Conservation (phyloP, 2,888 invertebrate genomes). For the Glaucopsyche alexis region DNA sequence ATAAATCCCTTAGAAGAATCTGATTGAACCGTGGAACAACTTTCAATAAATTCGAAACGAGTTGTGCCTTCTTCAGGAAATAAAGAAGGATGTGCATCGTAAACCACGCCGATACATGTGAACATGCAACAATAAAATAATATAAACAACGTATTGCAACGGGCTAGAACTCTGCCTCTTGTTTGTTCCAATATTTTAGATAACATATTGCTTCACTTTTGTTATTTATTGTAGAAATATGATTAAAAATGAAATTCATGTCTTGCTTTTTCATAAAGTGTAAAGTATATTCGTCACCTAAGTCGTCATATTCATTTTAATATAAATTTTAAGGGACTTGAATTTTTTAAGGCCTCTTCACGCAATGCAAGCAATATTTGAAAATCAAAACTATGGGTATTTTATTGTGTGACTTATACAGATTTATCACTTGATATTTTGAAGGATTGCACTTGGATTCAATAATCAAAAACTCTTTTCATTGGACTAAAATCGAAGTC, state of each 20-base stretch:
- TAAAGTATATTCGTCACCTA: too few species aligned
- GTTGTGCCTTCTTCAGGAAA: conserved; percentile 51
- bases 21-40: conserved; percentile 41
- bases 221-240: neutral
- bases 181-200: conserved; percentile 15
- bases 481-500: conserved; percentile 19
- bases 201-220: neutral
- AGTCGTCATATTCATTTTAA: too few species aligned
- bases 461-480: conserved; percentile 4
- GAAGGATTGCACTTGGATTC: neutral
- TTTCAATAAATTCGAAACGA: conserved; percentile 49
- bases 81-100: conserved; percentile 66
- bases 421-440: too few species aligned
- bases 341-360: too few species aligned
- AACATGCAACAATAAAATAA: conserved; percentile 64
- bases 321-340: too few species aligned
- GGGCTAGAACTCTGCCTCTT: conserved; percentile 44
- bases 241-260: neutral
- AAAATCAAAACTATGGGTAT: too few species aligned
- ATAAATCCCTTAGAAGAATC: conserved; percentile 30
- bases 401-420: too few species aligned
- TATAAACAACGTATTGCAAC: conserved; percentile 56
- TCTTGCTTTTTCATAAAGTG: neutral
- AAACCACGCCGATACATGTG: conserved; percentile 67
- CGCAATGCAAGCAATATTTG: too few species aligned